A percentile compares a stretch with the other conserved stretches of the same genome.
Conservation (phyloP, 2,797 vertebrate genomes). For the Pteronotus mesoamericanus region DNA sequence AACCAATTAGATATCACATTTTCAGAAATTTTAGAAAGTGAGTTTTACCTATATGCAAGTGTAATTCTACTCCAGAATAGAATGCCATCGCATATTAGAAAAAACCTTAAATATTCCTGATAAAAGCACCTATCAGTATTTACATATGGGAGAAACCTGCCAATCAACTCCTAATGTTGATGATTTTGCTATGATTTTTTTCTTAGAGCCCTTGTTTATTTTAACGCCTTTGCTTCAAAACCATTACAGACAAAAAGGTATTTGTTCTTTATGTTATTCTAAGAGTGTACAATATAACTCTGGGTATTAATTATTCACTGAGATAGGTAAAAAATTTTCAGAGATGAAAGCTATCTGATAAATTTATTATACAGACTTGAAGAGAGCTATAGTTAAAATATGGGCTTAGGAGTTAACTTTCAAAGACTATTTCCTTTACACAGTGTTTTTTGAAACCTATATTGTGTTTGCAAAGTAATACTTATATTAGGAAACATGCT, state of each 20-base stretch:
- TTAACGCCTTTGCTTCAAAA: not conserved
- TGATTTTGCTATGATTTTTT: constrained; percentile 16
- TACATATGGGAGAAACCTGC: not conserved
- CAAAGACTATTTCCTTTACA: not conserved
- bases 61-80: not conserved
- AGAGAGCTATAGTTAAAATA: not conserved
- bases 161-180: not conserved
- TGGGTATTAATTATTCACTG: not conserved
- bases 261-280: not conserved
- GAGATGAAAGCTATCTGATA: not conserved
- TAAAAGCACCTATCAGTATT: not conserved
- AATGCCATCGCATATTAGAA: not conserved
- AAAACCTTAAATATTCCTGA: not conserved
- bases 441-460: not conserved
- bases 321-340: not conserved
- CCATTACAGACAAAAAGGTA: not conserved
- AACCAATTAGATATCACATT: not conserved
- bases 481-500: not conserved
- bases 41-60: not conserved
- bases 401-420: not conserved
- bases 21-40: not conserved
- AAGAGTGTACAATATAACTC: not conserved
- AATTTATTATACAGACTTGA: not conserved
- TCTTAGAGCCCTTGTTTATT: not conserved
- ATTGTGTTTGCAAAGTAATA: not conserved